Percentiles rank a stretch among this genome's conserved stretches.
phyloP scores from a whole-genome alignment of 2,797 vertebrate species.

The Pseudochirops cupreus region DNA sequence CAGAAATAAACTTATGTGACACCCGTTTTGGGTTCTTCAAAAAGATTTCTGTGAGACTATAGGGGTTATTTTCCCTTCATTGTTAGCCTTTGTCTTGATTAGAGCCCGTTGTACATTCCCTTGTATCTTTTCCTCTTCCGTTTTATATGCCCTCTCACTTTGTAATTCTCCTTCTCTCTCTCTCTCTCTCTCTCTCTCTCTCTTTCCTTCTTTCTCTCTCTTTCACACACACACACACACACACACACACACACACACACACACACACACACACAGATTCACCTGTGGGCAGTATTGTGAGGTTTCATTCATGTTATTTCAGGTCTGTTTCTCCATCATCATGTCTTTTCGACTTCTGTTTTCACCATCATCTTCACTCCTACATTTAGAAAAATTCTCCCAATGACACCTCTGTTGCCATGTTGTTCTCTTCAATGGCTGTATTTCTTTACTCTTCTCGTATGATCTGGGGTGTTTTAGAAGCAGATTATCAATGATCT shows the following conservation, averaged over 20 bases:
- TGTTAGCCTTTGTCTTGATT: background rate
- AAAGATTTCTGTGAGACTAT: background rate
- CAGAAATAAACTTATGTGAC: background rate
- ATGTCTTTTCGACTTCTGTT: too few species aligned
- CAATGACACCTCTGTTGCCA: background rate
- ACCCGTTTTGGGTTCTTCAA: background rate
- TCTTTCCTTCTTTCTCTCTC: too few species aligned
- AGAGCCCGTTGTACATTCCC: background rate
- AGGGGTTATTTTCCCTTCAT: background rate
- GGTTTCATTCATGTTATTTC: background rate
- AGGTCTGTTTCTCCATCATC: background rate
- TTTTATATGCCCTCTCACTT: background rate
- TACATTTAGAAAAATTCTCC: background rate
- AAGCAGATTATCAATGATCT: background rate
- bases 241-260: background rate
- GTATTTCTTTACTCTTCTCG: background rate
- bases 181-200: too few species aligned
- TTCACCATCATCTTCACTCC: background rate
- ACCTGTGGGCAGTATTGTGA: background rate
- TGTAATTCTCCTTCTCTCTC: background rate
- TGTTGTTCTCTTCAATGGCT: background rate
- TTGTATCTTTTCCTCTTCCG: background rate
- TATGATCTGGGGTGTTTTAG: background rate
- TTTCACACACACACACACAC: too few species aligned
- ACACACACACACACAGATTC: fast-evolving